These are phyloP conservation scores for Eumaeus atala DNA, from an alignment of 1,140 invertebrate species.

Conservation along the genomic window DNA sequence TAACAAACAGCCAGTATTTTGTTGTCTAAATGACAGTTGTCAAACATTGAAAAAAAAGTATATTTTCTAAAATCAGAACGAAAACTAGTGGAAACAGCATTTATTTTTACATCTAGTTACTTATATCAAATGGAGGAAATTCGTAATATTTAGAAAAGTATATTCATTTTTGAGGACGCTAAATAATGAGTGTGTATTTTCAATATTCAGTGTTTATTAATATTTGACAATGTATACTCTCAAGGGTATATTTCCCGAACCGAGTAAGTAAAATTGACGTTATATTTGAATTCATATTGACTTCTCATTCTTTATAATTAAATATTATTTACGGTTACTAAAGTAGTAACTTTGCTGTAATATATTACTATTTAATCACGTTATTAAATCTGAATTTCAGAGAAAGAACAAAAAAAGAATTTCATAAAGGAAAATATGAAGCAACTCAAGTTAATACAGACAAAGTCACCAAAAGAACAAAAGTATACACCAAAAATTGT, in stretches of 20 bases:
- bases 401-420: constrained; percentile 73
- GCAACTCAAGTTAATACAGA: constrained; percentile 73
- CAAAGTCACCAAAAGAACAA: constrained; percentile 61
- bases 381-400: constrained; percentile 39
- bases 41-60: constrained; percentile 23
- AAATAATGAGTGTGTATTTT: constrained; percentile 67
- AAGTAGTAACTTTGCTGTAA: background rate
- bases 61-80: constrained; percentile 64
- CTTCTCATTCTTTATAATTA: background rate
- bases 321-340: background rate
- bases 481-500: constrained; percentile 44
- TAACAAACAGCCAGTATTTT: background rate
- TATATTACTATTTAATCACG: background rate
- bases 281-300: constrained; percentile 16
- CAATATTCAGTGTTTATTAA: constrained; percentile 40
- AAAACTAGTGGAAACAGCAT: constrained; percentile 43
- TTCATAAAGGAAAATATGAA: constrained; percentile 76
- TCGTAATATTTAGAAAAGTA: constrained; percentile 47
- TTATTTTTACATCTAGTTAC: constrained; percentile 26
- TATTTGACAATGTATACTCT: constrained; percentile 69
- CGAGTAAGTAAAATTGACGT: constrained; percentile 62
- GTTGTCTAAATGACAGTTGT: constrained; percentile 37
- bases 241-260: constrained; percentile 75
- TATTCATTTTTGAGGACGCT: constrained; percentile 36
- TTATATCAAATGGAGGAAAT: constrained; percentile 47